These are phyloP conservation scores for Chloroclysta siterata DNA, from an alignment of 2,888 invertebrate species.

Conservation along the genomic window DNA sequence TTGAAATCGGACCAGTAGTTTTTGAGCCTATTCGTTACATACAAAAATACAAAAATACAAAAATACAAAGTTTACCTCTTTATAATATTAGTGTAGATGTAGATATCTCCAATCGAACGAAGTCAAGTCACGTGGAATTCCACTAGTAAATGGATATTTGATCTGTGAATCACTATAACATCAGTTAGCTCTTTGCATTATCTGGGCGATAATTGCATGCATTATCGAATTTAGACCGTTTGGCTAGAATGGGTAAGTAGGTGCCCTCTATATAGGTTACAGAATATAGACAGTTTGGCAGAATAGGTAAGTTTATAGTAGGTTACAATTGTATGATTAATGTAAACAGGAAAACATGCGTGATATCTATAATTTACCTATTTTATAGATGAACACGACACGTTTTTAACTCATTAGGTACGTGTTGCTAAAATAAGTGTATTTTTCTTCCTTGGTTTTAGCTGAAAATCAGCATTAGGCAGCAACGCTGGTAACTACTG, in stretches of 20 bases:
- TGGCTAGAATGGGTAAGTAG: not conserved
- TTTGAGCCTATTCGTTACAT: no score
- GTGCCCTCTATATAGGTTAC: not conserved
- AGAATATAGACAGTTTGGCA: not conserved
- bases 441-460: no score
- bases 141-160: not conserved
- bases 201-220: slow-evolving; percentile 4
- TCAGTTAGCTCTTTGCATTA: slow-evolving; percentile 9
- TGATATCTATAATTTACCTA: not conserved
- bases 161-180: slow-evolving; percentile 3
- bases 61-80: no score
- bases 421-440: no score
- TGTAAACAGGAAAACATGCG: not conserved
- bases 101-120: no score
- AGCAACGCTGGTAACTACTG: no score
- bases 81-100: no score
- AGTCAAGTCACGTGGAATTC: no score
- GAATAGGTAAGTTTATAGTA: not conserved
- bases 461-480: no score
- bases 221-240: not conserved
- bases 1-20: no score
- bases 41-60: no score
- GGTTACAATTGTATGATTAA: not conserved
- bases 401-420: no score
- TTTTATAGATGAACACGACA: not conserved